Evolutionary conservation across 2,113 vertebrate genomes (phyloP).

Genomic region (Hippocampus zosterae): DNA sequence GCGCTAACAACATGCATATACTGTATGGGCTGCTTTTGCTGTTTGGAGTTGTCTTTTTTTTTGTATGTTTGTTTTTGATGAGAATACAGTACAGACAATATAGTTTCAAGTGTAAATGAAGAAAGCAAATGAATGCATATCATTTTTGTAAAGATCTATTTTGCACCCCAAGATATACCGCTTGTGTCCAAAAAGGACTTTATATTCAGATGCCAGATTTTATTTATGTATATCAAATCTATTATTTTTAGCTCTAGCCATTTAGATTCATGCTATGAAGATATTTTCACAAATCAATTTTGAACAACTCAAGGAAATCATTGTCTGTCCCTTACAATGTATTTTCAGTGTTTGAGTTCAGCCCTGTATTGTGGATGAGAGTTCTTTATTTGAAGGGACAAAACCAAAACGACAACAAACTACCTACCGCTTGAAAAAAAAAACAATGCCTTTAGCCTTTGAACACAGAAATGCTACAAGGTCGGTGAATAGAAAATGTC

Average conservation of each 20-base stretch:
- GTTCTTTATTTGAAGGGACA: slow-evolving; percentile 31
- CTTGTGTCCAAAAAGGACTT: slow-evolving; percentile 37
- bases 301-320: slow-evolving; percentile 16
- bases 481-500: slow-evolving; percentile 17
- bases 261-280: slow-evolving; percentile 33
- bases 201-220: slow-evolving; percentile 28
- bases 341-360: slow-evolving; percentile 25
- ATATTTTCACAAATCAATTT: slow-evolving; percentile 25
- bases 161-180: not conserved
- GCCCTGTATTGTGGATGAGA: not conserved
- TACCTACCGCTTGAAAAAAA: slow-evolving; percentile 40
- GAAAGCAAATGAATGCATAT: not conserved
- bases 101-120: slow-evolving; percentile 2
- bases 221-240: slow-evolving; percentile 38
- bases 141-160: not conserved
- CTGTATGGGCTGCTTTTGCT: not conserved
- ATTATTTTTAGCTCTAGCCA: slow-evolving; percentile 20
- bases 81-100: not conserved
- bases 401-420: slow-evolving; percentile 50
- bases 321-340: slow-evolving; percentile 20
- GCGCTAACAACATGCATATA: not conserved
- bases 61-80: too few species aligned
- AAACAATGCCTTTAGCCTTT: slow-evolving; percentile 31
- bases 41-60: not conserved
- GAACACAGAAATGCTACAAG: slow-evolving; percentile 14